Evolutionary conservation across 2,888 invertebrate species (phyloP), one percentile per base, ranked within the genome.

Genomic region (Anthrax anthrax): DNA sequence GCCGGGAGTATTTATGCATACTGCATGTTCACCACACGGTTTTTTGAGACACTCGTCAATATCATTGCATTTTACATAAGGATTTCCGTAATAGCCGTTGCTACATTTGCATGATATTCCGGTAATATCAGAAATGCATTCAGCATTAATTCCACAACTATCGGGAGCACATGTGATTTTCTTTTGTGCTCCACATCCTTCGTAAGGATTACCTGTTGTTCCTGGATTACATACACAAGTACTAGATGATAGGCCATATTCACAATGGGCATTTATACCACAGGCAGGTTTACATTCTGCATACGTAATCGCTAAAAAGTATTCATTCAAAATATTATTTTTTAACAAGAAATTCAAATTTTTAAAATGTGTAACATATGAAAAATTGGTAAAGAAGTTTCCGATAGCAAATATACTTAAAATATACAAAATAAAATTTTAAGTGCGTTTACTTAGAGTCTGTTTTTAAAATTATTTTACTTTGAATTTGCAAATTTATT

Each of bases 1-100:
- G 44, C 94, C 94, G 14, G 82, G 77, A 0, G 86, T 85, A 62
- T 95, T 94, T 52, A 91, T 83, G 60, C 95, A 95, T 39, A 83
- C 81, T 1, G 94, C 90, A 62, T 88, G 85, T 57, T 77, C 75
- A 9, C 85, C 89, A 59, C 88, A 88, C 1, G 85, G 85, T 57
- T 80, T 81, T 52, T 78, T 78, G 50, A 72, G 73, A 60, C 89
- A 90, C 68, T 90, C 89, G 59, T 90, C 81, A 44, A 88, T 76
- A 60, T 90, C 90, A 57, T 78, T 78, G 61, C 92, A 92, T 53
- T 78, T 77, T 48, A 90, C 77, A 61, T 86, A 89, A 1, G 91
- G 86, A 70, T 92, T 91, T 53, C 92, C 92, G 48, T 80, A 73
- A 60, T 81, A 87, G 23, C 91, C 91, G 39, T 80, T 76, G 14